phyloP scores from a whole-genome alignment of 2,888 invertebrate species.

The Octonoba sinensis region DNA sequence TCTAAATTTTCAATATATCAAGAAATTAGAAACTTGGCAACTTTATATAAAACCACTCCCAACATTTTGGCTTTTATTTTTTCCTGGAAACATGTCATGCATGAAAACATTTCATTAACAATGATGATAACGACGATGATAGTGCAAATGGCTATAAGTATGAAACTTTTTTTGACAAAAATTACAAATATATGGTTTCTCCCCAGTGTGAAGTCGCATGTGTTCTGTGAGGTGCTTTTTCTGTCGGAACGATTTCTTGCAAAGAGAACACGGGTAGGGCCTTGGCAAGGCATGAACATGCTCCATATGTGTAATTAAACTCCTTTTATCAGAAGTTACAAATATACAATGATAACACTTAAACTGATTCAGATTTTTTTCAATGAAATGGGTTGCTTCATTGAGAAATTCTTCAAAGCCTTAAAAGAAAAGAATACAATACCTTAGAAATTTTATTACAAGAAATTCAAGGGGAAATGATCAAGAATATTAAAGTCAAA shows the following conservation, averaged over 20 bases:
- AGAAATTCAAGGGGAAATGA: neutral
- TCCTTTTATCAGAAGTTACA: neutral
- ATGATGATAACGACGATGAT: constrained; percentile 10
- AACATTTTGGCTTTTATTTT: no score
- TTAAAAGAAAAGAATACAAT: neutral
- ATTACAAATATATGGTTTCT: constrained; percentile 16
- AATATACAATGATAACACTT: neutral
- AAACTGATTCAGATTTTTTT: neutral
- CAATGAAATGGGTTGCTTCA: no score
- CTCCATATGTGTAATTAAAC: neutral
- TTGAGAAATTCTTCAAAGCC: neutral
- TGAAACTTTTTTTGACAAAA: constrained; percentile 3
- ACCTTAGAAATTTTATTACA: neutral
- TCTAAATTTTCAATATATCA: no score
- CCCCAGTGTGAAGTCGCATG: constrained; percentile 15
- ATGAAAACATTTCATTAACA: neutral
- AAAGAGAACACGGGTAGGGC: constrained; percentile 4
- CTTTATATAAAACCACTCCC: no score
- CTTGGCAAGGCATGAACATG: neutral
- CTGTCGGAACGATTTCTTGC: constrained; percentile 12
- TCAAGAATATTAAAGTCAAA: neutral
- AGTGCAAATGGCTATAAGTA: constrained; percentile 11
- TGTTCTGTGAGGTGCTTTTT: constrained; percentile 16
- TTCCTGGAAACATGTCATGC: no score
- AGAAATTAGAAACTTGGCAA: no score